Evolutionary conservation across 2,888 invertebrate species (phyloP), one percentile per base, ranked within the genome.

Genomic region (Stomorhina lunata): DNA sequence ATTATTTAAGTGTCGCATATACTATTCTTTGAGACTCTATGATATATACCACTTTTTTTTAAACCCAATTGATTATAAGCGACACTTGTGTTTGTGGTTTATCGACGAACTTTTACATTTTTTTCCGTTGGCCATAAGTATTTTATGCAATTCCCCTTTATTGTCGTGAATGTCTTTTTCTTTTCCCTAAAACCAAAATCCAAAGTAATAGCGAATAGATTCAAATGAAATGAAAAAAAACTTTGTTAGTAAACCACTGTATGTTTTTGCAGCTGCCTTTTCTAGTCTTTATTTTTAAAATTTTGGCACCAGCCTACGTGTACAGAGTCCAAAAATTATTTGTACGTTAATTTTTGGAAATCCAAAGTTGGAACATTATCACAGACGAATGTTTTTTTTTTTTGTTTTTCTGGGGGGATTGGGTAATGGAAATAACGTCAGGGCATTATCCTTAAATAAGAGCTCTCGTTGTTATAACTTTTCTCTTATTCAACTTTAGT

Each of bases 271-370:
- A 29, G 4, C 20, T 48, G 29, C n/a, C 7, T 53, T 37, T 71
- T 55, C 10, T 9, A 22, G 29, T 27, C 10, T 37, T 65, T 4
- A 4, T 65, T 17, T 29, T 78, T 59, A 17, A 15, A 50, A 20
- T 89, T 88, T 89, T 89, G 89, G 89, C 89, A 89, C 85, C 86
- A 84, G 85, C 85, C 86, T 87, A 89, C 88, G 89, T 89, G 89
- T 88, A 89, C 86, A 84, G 86, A 86, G 87, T 89, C 89, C 89
- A 89, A 89, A 87, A 87, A 79, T 20, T 79, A 34, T 82, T 89
- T 89, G n/a, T 65, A 82, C 78, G 75, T 79, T 87, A 78, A 71
- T 78, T 75, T 82, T 75, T 59, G 40, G 34, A 40, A 29, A 57
- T 29, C 20, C 29, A 34, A 63, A 17, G 29, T 53, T 53, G 27